These are phyloP conservation scores for Myanophis thanlyinensis DNA, from an alignment of 2,113 vertebrate species.

Conservation along the genomic window DNA sequence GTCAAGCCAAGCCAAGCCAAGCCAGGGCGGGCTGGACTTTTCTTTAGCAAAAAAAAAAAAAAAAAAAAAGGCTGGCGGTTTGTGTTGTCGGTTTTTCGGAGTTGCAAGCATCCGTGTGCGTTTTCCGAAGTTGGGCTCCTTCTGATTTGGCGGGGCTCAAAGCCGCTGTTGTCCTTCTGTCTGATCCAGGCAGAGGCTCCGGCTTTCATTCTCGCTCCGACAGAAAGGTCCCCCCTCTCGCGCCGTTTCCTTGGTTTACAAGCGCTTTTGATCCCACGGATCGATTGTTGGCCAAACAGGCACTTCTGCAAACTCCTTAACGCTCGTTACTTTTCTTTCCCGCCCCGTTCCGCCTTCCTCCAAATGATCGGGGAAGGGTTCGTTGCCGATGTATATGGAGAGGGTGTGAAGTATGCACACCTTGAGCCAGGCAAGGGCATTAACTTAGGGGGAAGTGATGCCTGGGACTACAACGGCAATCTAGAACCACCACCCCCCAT, in stretches of 20 bases:
- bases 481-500: neutral
- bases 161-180: neutral
- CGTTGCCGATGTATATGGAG: neutral
- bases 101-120: neutral
- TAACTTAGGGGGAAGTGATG: neutral
- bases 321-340: neutral
- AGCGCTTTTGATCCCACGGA: neutral
- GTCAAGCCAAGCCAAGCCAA: neutral
- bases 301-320: neutral
- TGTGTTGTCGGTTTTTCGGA: neutral
- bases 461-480: neutral
- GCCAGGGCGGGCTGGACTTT: neutral
- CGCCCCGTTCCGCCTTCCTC: neutral
- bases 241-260: neutral
- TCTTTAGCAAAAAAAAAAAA: neutral
- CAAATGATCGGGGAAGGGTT: neutral
- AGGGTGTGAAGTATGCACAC: neutral
- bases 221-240: neutral
- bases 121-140: neutral
- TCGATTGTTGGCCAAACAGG: neutral
- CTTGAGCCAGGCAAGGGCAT: neutral
- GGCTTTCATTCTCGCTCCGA: neutral
- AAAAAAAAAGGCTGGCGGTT: neutral
- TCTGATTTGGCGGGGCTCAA: neutral
- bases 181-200: neutral